Percentiles rank a stretch among this genome's conserved stretches.
Evolutionary conservation across 2,888 invertebrate genomes (phyloP).

Genomic region (Nemapogon koenigi): DNA sequence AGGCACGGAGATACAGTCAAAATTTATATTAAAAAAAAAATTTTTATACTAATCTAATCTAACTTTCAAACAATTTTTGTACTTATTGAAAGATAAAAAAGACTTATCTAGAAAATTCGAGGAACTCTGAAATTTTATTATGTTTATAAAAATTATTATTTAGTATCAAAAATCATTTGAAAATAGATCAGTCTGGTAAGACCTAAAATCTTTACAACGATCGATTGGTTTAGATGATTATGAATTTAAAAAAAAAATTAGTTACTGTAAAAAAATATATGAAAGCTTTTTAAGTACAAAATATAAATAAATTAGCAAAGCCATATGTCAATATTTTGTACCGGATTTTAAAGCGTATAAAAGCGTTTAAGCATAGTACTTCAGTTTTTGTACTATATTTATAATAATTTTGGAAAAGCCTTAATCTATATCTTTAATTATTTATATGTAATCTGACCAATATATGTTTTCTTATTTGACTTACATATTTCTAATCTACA

Average conservation of each 20-base stretch:
- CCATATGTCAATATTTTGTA: no score
- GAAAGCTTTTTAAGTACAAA: no score
- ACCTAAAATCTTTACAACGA: slow-evolving; percentile 41
- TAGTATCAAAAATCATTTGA: neutral
- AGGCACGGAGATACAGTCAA: slow-evolving; percentile 59
- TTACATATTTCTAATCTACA: no score
- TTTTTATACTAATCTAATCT: slow-evolving; percentile 11
- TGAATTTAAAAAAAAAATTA: slow-evolving; percentile 8
- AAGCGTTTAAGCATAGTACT: no score
- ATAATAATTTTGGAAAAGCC: no score
- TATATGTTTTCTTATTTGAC: no score
- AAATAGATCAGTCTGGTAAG: no score
- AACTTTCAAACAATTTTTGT: slow-evolving; percentile 22
- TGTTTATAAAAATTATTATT: neutral
- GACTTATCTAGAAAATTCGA: slow-evolving; percentile 1
- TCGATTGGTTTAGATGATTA: slow-evolving; percentile 16
- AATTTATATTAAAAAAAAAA: slow-evolving; percentile 25
- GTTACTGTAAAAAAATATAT: slow-evolving; percentile 6
- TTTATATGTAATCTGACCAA: no score
- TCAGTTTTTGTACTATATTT: no score
- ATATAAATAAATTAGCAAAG: no score
- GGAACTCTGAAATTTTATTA: slow-evolving; percentile 1
- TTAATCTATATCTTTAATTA: no score
- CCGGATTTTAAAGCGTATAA: no score
- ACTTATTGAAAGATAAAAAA: slow-evolving; percentile 11